Conservation (phyloP, 2,113 vertebrate genomes). For the Anhinga rufa region DNA sequence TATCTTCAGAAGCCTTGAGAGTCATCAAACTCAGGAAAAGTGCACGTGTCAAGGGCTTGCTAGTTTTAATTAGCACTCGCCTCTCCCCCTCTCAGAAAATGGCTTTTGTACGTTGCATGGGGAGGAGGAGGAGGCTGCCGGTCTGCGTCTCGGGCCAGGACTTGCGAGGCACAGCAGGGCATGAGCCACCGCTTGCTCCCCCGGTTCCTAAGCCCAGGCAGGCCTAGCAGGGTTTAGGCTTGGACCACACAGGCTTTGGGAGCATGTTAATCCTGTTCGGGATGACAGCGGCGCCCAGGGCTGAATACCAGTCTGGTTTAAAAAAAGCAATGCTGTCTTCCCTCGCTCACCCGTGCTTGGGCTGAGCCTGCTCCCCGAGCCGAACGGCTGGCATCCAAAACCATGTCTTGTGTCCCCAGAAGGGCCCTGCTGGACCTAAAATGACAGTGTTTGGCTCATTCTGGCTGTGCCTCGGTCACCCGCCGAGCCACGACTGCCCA, state of each 20-base stretch:
- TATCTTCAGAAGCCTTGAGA: neutral
- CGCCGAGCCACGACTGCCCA: neutral
- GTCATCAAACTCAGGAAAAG: neutral
- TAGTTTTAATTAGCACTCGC: neutral
- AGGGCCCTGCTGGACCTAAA: neutral
- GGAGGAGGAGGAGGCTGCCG: neutral
- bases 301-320: neutral
- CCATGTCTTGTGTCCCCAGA: neutral
- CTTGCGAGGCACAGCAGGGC: neutral
- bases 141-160: neutral
- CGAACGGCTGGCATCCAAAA: fast-evolving
- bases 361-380: neutral
- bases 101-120: neutral
- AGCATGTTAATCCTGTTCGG: neutral
- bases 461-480: neutral
- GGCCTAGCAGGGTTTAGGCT: neutral
- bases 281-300: neutral
- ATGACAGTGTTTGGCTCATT: neutral
- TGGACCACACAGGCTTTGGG: neutral
- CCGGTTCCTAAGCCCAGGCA: neutral
- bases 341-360: neutral
- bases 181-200: neutral
- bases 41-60: neutral
- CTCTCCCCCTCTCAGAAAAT: neutral
- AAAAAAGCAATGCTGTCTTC: fast-evolving